Conservation (phyloP, 2,888 invertebrate species). For the Cynaeus angustus region DNA sequence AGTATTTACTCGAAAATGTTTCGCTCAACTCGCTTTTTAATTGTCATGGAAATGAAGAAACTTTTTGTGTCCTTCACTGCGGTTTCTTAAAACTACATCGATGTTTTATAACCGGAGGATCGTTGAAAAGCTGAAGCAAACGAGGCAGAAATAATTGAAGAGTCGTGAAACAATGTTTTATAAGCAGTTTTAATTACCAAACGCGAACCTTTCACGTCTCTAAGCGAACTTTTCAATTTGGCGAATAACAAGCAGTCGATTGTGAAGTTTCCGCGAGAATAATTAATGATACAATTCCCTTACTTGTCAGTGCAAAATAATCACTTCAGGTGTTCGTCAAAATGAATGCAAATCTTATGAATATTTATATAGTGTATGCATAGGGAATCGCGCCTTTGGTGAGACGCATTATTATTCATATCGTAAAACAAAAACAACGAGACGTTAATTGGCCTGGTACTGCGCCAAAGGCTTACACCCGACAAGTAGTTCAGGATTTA, state of each 20-base stretch:
- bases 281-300: constrained; percentile 64
- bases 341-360: constrained; percentile 66
- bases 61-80: constrained; percentile 2
- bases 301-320: constrained; percentile 66
- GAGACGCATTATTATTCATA: constrained; percentile 68
- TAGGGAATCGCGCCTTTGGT: constrained; percentile 68
- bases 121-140: constrained; percentile 21
- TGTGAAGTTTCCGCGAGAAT: constrained; percentile 53
- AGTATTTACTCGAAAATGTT: constrained; percentile 15
- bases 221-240: constrained; percentile 45
- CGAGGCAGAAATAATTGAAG: constrained; percentile 40
- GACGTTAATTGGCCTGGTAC: constrained; percentile 60
- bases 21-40: constrained; percentile 3
- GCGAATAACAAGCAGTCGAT: constrained; percentile 46
- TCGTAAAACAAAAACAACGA: constrained; percentile 57
- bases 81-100: constrained; percentile 30
- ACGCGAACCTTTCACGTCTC: constrained; percentile 46
- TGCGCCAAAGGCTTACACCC: constrained; percentile 52
- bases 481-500: constrained; percentile 43
- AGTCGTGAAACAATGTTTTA: constrained; percentile 41
- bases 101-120: constrained; percentile 13
- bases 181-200: constrained; percentile 44
- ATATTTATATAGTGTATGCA: constrained; percentile 68
- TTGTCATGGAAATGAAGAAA: constrained; percentile 8
- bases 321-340: constrained; percentile 68